phyloP scores from a whole-genome alignment of 2,888 invertebrate genomes.

The Calliopum simillimum region DNA sequence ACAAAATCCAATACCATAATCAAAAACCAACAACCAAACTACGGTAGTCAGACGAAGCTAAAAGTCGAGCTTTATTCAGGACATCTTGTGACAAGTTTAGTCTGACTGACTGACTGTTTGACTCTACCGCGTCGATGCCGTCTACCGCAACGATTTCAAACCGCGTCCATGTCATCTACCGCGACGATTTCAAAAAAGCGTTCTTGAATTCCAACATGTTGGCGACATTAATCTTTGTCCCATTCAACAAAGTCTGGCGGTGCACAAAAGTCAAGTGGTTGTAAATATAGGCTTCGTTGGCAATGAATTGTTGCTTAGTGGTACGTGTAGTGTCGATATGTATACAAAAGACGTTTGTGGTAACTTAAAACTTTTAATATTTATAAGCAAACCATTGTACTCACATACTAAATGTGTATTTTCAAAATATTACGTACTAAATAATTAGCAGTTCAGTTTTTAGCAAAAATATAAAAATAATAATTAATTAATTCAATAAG shows the following conservation, averaged over 20 bases:
- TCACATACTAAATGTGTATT: too few relatives aligned
- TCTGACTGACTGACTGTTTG: not conserved
- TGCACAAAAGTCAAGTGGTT: constrained; percentile 43
- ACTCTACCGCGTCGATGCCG: constrained; percentile 10
- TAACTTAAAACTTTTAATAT: too few relatives aligned
- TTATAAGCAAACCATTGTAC: too few relatives aligned
- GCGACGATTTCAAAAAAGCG: too few relatives aligned
- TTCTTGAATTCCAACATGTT: constrained; percentile 42
- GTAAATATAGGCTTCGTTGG: constrained; percentile 30
- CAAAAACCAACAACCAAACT: constrained; percentile 21
- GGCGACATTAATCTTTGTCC: constrained; percentile 60
- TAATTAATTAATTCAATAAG: too few relatives aligned
- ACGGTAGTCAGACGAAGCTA: not conserved
- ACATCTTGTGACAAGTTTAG: constrained; percentile 29
- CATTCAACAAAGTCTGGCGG: constrained; percentile 33
- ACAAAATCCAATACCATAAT: not conserved
- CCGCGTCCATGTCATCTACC: too few relatives aligned
- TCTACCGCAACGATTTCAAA: not conserved
- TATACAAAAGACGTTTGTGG: too few relatives aligned
- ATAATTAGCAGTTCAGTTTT: too few relatives aligned
- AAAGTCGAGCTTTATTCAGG: not conserved
- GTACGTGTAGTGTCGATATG: too few relatives aligned
- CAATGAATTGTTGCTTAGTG: not conserved
- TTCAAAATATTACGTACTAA: too few relatives aligned
- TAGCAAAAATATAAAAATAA: too few relatives aligned